Evolutionary conservation across 1,140 invertebrate species (phyloP).

Genomic region (Neuroterus valhalla): DNA sequence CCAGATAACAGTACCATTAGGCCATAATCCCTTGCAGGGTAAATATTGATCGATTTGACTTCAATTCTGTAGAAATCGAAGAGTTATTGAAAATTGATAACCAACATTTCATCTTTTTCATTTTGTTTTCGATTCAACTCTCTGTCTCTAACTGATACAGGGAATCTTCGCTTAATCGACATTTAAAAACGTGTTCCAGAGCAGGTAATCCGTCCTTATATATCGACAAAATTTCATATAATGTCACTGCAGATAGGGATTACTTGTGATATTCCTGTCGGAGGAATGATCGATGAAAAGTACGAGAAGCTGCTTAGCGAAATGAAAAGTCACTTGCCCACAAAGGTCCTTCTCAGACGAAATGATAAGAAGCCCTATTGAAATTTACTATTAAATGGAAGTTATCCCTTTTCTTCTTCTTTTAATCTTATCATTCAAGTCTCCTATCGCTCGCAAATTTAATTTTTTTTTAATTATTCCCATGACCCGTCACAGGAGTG

Average conservation of each 20-base stretch:
- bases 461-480: no score
- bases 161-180: no score
- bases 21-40: no score
- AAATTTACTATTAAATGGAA: conserved; percentile 31
- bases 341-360: conserved; percentile 19
- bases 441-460: no score
- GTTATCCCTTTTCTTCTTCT: background rate
- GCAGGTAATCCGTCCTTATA: conserved; percentile 4
- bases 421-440: background rate
- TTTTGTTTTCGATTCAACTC: no score
- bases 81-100: no score
- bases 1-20: no score
- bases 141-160: no score
- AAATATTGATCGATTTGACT: no score
- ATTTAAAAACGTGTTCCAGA: background rate
- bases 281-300: conserved; percentile 44
- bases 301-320: conserved; percentile 43
- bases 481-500: no score
- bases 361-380: background rate
- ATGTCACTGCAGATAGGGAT: background rate
- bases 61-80: no score
- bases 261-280: conserved; percentile 27
- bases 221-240: conserved; percentile 16
- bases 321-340: conserved; percentile 45
- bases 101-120: no score